These are phyloP conservation scores for Wasmannia auropunctata DNA, from an alignment of 1,140 invertebrate species.

Conservation along the genomic window DNA sequence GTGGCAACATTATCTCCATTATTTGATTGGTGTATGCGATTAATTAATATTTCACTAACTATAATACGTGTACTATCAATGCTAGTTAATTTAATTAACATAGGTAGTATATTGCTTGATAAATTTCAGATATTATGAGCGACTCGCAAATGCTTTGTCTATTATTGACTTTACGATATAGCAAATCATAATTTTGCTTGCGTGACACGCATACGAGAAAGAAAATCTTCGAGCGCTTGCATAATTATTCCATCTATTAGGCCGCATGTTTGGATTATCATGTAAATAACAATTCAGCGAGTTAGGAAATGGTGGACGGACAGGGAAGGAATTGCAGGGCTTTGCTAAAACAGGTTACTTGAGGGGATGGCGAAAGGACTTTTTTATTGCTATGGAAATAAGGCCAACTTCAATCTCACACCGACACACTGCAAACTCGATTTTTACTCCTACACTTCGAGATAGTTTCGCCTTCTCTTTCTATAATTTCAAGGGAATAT, in stretches of 20 bases:
- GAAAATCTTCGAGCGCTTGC: slow-evolving; percentile 13
- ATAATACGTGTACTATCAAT: background rate
- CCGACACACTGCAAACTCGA: slow-evolving; percentile 2
- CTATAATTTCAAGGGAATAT: slow-evolving; percentile 4
- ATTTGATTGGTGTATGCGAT: background rate
- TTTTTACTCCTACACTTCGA: slow-evolving; percentile 27
- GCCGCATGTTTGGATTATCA: slow-evolving; percentile 21
- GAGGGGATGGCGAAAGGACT: slow-evolving; percentile 18
- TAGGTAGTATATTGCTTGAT: background rate
- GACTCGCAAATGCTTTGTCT: background rate
- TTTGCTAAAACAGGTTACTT: slow-evolving; percentile 36
- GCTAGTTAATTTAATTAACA: background rate
- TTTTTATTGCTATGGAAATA: slow-evolving; percentile 52
- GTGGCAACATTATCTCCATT: background rate
- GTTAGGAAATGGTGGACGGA: background rate
- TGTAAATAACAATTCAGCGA: slow-evolving; percentile 32
- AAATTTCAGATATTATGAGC: slow-evolving; percentile 2
- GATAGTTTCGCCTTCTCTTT: background rate
- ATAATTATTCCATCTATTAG: slow-evolving; percentile 32
- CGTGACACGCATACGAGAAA: background rate
- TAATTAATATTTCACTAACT: slow-evolving; percentile 2
- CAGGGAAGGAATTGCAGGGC: background rate
- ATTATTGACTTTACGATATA: background rate
- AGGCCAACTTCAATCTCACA: slow-evolving; percentile 13
- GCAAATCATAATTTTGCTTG: slow-evolving; percentile 5